Conservation (phyloP, 2,113 vertebrate species). For the Etheostoma cragini region DNA sequence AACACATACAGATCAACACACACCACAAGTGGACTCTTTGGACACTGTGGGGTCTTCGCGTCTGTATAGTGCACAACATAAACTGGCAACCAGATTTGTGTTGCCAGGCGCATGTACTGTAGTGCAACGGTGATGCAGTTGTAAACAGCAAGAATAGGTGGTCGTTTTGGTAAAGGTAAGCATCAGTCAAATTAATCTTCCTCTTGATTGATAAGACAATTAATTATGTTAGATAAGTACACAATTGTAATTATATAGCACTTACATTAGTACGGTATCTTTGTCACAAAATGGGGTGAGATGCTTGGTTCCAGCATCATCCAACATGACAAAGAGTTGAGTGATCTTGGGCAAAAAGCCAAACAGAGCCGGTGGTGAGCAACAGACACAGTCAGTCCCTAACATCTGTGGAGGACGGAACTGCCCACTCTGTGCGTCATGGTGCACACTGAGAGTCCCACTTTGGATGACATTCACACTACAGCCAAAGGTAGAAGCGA, state of each 20-base stretch:
- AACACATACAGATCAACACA: not conserved
- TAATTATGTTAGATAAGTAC: not conserved
- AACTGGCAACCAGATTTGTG: not conserved
- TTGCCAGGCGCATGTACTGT: too few relatives aligned
- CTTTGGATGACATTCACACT: constrained; percentile 19
- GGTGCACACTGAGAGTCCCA: not conserved
- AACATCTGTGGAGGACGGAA: constrained; percentile 42
- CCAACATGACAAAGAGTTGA: constrained; percentile 20
- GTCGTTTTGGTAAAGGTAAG: not conserved
- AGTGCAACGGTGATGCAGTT: too few relatives aligned
- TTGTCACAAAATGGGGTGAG: not conserved
- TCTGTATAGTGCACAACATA: not conserved
- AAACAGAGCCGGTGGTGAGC: constrained; percentile 21
- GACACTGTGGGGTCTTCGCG: not conserved
- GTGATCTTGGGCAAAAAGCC: constrained; percentile 7
- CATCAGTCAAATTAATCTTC: not conserved
- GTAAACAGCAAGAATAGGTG: not conserved
- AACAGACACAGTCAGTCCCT: constrained; percentile 23
- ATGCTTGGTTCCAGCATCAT: not conserved
- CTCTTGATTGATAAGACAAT: not conserved
- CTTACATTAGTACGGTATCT: not conserved
- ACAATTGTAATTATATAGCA: not conserved
- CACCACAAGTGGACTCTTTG: not conserved
- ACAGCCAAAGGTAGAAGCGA: not conserved
- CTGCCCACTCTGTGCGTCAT: constrained; percentile 42